A percentile compares a stretch with the other conserved stretches of the same genome.
Conservation (phyloP, 92 coral and sea anemone species). For the Blastomussa wellsi region DNA sequence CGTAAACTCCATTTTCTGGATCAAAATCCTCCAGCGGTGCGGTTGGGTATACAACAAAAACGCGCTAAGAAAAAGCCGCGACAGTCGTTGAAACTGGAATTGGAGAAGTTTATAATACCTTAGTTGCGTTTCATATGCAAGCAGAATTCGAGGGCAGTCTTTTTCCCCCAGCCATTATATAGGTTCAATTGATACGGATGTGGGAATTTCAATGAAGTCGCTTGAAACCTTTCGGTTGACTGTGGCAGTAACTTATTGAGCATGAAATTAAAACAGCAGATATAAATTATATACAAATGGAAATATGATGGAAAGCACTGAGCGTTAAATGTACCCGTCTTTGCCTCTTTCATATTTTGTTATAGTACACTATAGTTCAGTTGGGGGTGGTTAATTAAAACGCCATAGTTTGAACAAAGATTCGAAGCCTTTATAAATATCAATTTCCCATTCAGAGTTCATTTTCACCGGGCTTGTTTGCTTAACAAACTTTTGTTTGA, state of each 20-base stretch:
- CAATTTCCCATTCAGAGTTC: background rate
- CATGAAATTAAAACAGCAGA: background rate
- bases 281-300: background rate
- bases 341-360: background rate
- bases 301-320: background rate
- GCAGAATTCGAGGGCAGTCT: background rate
- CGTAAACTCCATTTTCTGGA: background rate
- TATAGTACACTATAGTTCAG: background rate
- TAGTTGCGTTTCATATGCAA: background rate
- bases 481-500: slow-evolving; percentile 21
- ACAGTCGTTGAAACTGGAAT: background rate
- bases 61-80: background rate
- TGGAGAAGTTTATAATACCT: background rate
- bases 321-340: background rate
- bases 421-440: slow-evolving; percentile 1
- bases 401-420: background rate
- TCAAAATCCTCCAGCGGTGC: background rate
- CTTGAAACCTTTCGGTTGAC: background rate
- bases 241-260: background rate
- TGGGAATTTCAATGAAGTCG: background rate
- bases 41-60: too few species aligned
- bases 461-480: slow-evolving; percentile 32
- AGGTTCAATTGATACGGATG: background rate
- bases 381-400: background rate
- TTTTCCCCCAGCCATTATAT: background rate